Evolutionary conservation across 2,113 vertebrate species (phyloP), one percentile per base, ranked within the genome.

Genomic region (Naja naja): DNA sequence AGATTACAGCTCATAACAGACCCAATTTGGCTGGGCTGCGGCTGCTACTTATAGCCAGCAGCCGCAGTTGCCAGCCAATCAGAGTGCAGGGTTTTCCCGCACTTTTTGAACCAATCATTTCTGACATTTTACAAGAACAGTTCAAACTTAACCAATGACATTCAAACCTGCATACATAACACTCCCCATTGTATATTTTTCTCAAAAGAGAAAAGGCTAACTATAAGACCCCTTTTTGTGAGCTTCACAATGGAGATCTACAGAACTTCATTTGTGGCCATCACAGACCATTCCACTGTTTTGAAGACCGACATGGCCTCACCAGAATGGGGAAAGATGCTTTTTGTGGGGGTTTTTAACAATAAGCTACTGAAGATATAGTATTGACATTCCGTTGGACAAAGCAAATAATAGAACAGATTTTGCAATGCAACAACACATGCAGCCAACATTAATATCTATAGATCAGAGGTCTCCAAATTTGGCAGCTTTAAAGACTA

Each of bases 131-230:
- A n/a, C n/a, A n/a, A n/a, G n/a, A n/a, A n/a, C n/a, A n/a, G n/a
- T n/a, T n/a, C n/a, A n/a, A n/a, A n/a, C n/a, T n/a, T n/a, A n/a
- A n/a, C n/a, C n/a, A n/a, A n/a, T n/a, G n/a, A n/a, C n/a, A n/a
- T n/a, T n/a, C n/a, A n/a, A n/a, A n/a, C n/a, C n/a, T n/a, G n/a
- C n/a, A n/a, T n/a, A n/a, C n/a, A n/a, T n/a, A n/a, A n/a, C n/a
- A n/a, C 94, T 94, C 94, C n/a, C 34, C 93, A 43, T 88, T 94
- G 34, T 88, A 0, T 97, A 91, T 95, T 96, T 97, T 94, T 94
- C 16, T 96, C 96, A 96, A 95, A 94, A 95, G 95, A 94, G 94
- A 55, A 94, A 91, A 27, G 52, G 96, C 94, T 0, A 92, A 85
- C 90, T 95, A 95, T 92, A 96, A 92, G 87, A 85, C 94, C 92